phyloP scores from a whole-genome alignment of 2,888 invertebrate genomes.

The Euproctis similis region DNA sequence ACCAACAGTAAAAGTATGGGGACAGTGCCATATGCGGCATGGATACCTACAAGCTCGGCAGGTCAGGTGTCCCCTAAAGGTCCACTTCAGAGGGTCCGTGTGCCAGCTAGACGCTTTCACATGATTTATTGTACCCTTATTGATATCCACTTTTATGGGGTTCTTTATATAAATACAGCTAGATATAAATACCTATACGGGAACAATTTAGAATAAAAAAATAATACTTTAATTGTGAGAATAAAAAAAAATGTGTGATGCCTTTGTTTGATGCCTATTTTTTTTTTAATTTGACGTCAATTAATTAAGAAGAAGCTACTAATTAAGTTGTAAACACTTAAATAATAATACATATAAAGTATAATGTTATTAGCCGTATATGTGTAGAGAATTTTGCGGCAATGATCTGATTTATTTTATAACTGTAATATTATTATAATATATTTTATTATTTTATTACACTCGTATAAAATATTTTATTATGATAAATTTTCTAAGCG shows the following conservation, averaged over 20 bases:
- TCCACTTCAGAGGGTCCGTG: constrained; percentile 57
- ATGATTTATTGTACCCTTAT: constrained; percentile 64
- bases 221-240: constrained; percentile 2
- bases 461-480: constrained; percentile 13
- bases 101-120: constrained; percentile 52
- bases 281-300: neutral
- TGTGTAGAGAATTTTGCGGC: no score
- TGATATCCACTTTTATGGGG: constrained; percentile 64
- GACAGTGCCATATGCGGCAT: constrained; percentile 16
- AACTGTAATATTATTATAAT: no score
- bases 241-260: constrained; percentile 2
- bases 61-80: constrained; percentile 55
- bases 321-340: no score
- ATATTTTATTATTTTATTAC: neutral
- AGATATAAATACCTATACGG: constrained; percentile 9
- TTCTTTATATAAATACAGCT: constrained; percentile 6
- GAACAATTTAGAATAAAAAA: no score
- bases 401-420: no score
- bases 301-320: no score
- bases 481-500: constrained; percentile 38
- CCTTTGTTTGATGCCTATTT: neutral
- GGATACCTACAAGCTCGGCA: constrained; percentile 33
- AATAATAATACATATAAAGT: no score
- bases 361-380: no score
- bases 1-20: no score